phyloP scores from a whole-genome alignment of 2,797 vertebrate genomes.

The Melanotaenia nigrans region DNA sequence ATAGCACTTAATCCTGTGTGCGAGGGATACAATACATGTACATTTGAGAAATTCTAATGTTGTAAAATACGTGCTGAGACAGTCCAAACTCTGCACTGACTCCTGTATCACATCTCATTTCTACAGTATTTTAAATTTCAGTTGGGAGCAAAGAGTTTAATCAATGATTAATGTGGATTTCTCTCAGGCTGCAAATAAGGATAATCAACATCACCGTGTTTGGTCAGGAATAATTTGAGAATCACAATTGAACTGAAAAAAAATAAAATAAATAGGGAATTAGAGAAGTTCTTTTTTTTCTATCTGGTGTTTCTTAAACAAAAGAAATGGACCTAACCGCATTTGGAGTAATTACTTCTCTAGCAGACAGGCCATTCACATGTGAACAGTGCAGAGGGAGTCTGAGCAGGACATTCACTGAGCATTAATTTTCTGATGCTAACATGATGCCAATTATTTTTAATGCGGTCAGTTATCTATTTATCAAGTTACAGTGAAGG shows the following conservation, averaged over 20 bases:
- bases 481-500: slow-evolving; percentile 34
- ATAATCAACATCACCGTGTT: not conserved
- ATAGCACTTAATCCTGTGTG: slow-evolving; percentile 5
- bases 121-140: not conserved
- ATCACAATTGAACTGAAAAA: not conserved
- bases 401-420: slow-evolving; percentile 64
- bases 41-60: no score
- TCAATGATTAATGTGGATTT: not conserved
- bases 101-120: not conserved
- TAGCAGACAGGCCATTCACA: slow-evolving; percentile 65
- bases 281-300: not conserved
- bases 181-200: not conserved
- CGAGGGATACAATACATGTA: not conserved
- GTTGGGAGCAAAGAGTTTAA: not conserved
- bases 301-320: slow-evolving; percentile 4
- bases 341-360: slow-evolving; percentile 60
- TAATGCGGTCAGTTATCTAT: slow-evolving; percentile 58
- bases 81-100: not conserved
- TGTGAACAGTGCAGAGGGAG: slow-evolving; percentile 60
- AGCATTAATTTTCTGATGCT: slow-evolving; percentile 66
- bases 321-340: slow-evolving; percentile 38
- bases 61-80: not conserved
- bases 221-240: not conserved
- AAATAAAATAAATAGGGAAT: not conserved
- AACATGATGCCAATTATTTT: slow-evolving; percentile 67